Conservation (phyloP, 2,888 invertebrate genomes). For the Parochlus steinenii region DNA sequence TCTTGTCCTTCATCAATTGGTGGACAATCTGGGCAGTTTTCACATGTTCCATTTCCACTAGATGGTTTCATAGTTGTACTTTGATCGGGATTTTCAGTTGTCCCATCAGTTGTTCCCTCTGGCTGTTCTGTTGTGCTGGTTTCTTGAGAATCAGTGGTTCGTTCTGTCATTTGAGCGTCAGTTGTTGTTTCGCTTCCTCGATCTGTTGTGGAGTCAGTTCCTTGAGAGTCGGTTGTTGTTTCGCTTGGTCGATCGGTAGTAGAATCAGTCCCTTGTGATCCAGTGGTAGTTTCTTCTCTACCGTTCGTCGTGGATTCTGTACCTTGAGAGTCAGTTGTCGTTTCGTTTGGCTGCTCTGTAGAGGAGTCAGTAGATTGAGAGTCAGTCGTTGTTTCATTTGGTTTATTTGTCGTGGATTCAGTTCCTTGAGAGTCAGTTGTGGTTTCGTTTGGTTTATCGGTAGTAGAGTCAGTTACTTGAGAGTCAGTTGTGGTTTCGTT, state of each 20-base stretch:
- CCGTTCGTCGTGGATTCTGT: conserved; percentile 12
- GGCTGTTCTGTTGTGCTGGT: too few species aligned
- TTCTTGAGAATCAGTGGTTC: conserved; percentile 16
- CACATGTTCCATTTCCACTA: not conserved
- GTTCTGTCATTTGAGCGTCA: conserved; percentile 20
- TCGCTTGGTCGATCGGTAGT: conserved; percentile 2
- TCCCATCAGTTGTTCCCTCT: conserved; percentile 17
- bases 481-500: conserved; percentile 12
- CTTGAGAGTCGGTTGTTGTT: conserved; percentile 13
- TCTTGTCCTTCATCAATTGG: conserved; percentile 50
- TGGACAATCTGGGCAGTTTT: conserved; percentile 24
- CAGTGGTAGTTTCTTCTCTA: conserved; percentile 5
- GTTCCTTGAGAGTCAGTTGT: conserved; percentile 11
- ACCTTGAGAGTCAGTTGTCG: conserved; percentile 17
- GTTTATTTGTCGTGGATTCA: conserved; percentile 6
- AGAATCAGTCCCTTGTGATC: conserved; percentile 6
- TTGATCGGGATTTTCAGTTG: conserved; percentile 21
- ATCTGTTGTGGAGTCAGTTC: conserved; percentile 4
- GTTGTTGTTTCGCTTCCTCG: not conserved
- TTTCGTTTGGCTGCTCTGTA: conserved; percentile 13
- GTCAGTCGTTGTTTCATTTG: conserved; percentile 10
- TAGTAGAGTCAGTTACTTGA: conserved; percentile 5
- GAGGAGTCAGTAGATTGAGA: conserved; percentile 14
- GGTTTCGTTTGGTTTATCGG: conserved; percentile 8
- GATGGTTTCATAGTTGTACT: conserved; percentile 15